A percentile compares a stretch with the other conserved stretches of the same genome.
Conservation (phyloP, 2,113 vertebrate genomes). For the Neomonachus schauinslandi region DNA sequence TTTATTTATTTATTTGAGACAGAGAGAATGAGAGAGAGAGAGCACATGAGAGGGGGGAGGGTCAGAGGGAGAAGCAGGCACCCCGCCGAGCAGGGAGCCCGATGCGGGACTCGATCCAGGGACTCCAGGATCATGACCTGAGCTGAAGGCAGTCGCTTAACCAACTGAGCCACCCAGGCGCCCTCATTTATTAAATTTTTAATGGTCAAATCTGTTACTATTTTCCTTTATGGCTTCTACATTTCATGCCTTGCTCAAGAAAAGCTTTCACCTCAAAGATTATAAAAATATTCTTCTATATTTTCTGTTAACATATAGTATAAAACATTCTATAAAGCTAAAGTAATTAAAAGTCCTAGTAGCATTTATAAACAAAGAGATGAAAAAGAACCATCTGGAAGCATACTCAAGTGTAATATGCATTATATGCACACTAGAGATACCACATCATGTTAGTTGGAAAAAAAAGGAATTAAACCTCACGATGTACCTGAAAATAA, state of each 20-base stretch:
- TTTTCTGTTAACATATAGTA: slow-evolving; percentile 20
- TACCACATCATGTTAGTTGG: not conserved
- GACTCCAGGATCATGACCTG: too few relatives aligned
- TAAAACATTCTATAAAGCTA: not conserved
- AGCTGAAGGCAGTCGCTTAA: too few relatives aligned
- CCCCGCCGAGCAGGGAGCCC: too few relatives aligned
- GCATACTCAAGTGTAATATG: not conserved
- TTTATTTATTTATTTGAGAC: too few relatives aligned
- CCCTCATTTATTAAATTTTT: slow-evolving; percentile 9
- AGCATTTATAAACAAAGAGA: not conserved
- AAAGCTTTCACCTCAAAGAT: slow-evolving; percentile 5
- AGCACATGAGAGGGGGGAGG: too few relatives aligned
- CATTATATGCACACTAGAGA: not conserved
- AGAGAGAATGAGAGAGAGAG: too few relatives aligned
- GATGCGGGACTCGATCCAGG: too few relatives aligned
- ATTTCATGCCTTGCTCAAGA: not conserved
- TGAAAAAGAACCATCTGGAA: not conserved
- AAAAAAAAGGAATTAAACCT: not conserved
- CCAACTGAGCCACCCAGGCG: too few relatives aligned
- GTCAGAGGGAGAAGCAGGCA: too few relatives aligned
- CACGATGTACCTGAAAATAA: not conserved
- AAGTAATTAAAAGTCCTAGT: not conserved
- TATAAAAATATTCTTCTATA: not conserved
- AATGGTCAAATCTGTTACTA: not conserved
- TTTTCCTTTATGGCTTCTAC: not conserved